phyloP scores from a whole-genome alignment of 2,797 vertebrate genomes.

The Sphenodon punctatus region DNA sequence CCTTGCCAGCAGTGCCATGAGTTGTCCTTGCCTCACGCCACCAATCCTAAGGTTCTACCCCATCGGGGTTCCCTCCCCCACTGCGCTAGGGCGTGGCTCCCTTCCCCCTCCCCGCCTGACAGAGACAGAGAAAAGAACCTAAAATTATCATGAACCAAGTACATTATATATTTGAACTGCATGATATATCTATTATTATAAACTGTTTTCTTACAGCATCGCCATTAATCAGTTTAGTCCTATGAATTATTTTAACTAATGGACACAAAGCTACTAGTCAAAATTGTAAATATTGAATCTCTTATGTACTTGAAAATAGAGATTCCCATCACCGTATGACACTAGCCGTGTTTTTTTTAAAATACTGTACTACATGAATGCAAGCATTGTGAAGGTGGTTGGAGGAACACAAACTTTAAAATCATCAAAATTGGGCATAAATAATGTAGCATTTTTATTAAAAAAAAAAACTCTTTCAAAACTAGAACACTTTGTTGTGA shows the following conservation, averaged over 20 bases:
- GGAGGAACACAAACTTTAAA: background rate
- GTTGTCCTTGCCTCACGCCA: no score
- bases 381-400: no score
- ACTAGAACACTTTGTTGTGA: background rate
- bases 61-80: no score
- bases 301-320: background rate
- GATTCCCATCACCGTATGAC: background rate
- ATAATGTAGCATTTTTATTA: background rate
- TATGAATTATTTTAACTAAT: background rate
- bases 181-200: background rate
- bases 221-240: background rate
- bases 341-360: no score
- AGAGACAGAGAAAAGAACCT: background rate
- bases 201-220: background rate
- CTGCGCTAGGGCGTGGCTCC: no score
- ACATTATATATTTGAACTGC: background rate
- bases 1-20: no score
- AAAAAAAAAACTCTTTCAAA: background rate
- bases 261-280: background rate
- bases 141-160: background rate
- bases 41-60: no score
- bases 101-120: no score
- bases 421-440: background rate
- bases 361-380: no score
- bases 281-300: background rate